Evolutionary conservation across 2,797 vertebrate species (phyloP).

Genomic region (Rhodeus uyekii): DNA sequence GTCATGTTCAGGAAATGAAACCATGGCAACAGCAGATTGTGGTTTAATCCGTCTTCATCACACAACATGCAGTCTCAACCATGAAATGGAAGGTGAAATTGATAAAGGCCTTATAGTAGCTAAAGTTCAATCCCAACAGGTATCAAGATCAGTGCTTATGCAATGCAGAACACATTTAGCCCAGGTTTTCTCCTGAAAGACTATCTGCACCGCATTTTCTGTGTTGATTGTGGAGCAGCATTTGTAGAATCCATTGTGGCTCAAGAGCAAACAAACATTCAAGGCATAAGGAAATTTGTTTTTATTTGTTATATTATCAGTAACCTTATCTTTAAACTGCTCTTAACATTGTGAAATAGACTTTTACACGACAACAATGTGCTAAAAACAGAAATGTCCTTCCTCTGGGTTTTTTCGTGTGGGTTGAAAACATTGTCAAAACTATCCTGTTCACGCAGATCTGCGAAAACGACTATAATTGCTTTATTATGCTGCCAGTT

Average conservation of each 20-base stretch:
- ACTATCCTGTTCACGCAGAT: background rate
- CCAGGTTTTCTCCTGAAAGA: background rate
- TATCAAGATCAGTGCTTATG: background rate
- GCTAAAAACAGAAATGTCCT: background rate
- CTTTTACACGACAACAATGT: background rate
- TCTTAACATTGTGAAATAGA: background rate
- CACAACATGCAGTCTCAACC: background rate
- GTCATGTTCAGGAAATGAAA: constrained; percentile 77
- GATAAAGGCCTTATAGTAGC: background rate
- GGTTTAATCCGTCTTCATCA: constrained; percentile 50
- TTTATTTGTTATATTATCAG: background rate
- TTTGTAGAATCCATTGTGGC: background rate
- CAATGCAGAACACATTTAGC: background rate
- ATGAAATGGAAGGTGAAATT: background rate
- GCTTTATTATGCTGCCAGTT: background rate
- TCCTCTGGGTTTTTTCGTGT: background rate
- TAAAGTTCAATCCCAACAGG: background rate
- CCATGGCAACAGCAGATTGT: constrained; percentile 65
- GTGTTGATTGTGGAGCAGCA: background rate
- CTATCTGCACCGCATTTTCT: background rate
- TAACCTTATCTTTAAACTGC: background rate
- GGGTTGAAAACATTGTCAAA: background rate
- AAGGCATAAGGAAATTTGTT: background rate
- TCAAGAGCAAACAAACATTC: background rate
- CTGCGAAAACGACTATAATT: background rate